Evolutionary conservation across 2,888 invertebrate species (phyloP), one percentile per base, ranked within the genome.

Genomic region (Limnephilus auricula): DNA sequence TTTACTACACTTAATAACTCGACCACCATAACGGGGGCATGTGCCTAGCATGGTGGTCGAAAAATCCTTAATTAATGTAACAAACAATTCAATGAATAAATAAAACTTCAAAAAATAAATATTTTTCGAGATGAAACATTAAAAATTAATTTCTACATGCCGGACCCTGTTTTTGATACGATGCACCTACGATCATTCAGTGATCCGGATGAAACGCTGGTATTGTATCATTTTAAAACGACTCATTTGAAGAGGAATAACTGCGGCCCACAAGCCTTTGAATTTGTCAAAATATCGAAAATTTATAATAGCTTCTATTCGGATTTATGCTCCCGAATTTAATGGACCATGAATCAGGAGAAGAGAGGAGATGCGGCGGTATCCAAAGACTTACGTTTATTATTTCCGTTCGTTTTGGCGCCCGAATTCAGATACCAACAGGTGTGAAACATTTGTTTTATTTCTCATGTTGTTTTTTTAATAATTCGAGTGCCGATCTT

Each of bases 251-350:
- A 32, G 50, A 5, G 78, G 78, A 87, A 65, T 87, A 34, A 85
- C 50, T 34, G 87, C 87, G 65, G 15, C 78, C 31, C 15, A 31
- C 50, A 89, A 92, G 78, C 92, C 79, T 90, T 82, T 90, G 91
- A 92, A 92, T 92, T 92, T 92, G 92, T 92, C 92, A 92, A 92
- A 92, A 92, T 92, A 92, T 92, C 83, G 82, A 65, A 50, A 91
- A 92, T 92, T 92, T 92, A 92, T 92, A 87, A 88, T 88, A 31
- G 80, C 65, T 80, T 85, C 65, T 89, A 92, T 92, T 89, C 80
- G 92, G 92, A 92, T 92, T 92, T 92, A 92, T 79, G 91, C 32
- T 50, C 79, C 40, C 25, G 32, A 37, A 65, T 89, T 90, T 91
- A 92, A 92, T 92, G 92, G 92, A 85, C 90, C 92, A 92, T 92